Evolutionary conservation across 2,888 invertebrate genomes (phyloP), one percentile per base, ranked within the genome.

Genomic region (Spisula subtruncata): DNA sequence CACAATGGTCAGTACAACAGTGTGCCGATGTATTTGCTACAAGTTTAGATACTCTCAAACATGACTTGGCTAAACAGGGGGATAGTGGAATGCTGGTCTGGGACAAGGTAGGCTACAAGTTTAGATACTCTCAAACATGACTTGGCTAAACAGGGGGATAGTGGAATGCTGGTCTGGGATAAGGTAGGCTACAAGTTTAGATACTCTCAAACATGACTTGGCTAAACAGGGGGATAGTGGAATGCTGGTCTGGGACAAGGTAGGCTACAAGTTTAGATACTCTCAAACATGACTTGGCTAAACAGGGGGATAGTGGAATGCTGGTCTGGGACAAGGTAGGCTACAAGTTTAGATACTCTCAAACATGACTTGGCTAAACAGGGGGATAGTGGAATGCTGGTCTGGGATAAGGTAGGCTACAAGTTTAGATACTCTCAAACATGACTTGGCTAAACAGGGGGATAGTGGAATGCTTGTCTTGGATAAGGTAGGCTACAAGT

Each of bases 191-290:
- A 12, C 51, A 51, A 51, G 98, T 92, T 97, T 98, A 75, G 97
- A 97, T 14, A 97, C 97, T 0, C 97, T 99, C 18, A 80, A 98
- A 98, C 95, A 97, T 97, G 80, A 96, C 48, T 0, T 97, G 96
- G 0, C 91, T 83, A 92, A 90, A 75, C 94, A 95, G 82, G 96
- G 95, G 56, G 96, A 97, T 0, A 97, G 97, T 1, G 98, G 98
- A 94, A 98, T 98, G 92, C 97, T 99, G 14, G 98, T 98, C 86
- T 99, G 99, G 99, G 99, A 99, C 97, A 99, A 99, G 96, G 97
- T 97, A 75, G 75, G 51, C 51, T 51, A 51, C 51, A 51, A 51
- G 98, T 92, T 97, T 98, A 75, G 97, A 97, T 14, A 97, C 97
- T 0, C 97, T 99, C 18, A 80, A 98, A 98, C 95, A 97, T 97